These are phyloP conservation scores for Phorcus lineatus DNA, from an alignment of 2,888 invertebrate genomes.

Conservation along the genomic window DNA sequence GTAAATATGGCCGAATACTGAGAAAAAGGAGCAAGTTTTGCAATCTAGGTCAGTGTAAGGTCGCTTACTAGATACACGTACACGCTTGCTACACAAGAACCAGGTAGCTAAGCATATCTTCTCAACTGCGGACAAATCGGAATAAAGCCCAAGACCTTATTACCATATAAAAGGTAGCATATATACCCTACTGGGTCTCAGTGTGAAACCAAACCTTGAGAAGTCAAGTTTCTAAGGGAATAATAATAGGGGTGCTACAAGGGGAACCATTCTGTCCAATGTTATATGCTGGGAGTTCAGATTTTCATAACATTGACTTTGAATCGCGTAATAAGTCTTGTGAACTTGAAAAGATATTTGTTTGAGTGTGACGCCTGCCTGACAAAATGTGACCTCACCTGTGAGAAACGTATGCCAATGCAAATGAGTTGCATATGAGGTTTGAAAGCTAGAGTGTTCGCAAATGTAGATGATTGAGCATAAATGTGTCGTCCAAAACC, in stretches of 20 bases:
- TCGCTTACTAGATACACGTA: background rate
- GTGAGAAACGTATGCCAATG: too few species aligned
- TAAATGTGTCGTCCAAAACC: too few species aligned
- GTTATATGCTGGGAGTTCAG: background rate
- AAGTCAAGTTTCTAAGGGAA: background rate
- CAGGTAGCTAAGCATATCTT: background rate
- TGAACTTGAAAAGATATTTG: too few species aligned
- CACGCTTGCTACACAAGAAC: background rate
- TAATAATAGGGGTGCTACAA: background rate
- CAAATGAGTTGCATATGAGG: too few species aligned
- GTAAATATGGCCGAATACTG: background rate
- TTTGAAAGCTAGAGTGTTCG: too few species aligned
- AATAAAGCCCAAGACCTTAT: constrained; percentile 9
- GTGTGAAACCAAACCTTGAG: too few species aligned
- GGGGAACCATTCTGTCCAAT: background rate
- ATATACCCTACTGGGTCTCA: background rate
- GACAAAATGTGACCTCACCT: too few species aligned
- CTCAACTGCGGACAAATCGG: background rate
- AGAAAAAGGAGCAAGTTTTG: background rate
- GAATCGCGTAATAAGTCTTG: too few species aligned
- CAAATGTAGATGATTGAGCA: too few species aligned
- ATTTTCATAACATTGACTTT: background rate
- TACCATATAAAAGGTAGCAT: constrained; percentile 8
- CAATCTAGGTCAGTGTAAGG: constrained; percentile 1
- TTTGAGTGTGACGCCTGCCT: too few species aligned